These are phyloP conservation scores for Caloenas nicobarica DNA, from an alignment of 2,113 vertebrate genomes.

Conservation along the genomic window DNA sequence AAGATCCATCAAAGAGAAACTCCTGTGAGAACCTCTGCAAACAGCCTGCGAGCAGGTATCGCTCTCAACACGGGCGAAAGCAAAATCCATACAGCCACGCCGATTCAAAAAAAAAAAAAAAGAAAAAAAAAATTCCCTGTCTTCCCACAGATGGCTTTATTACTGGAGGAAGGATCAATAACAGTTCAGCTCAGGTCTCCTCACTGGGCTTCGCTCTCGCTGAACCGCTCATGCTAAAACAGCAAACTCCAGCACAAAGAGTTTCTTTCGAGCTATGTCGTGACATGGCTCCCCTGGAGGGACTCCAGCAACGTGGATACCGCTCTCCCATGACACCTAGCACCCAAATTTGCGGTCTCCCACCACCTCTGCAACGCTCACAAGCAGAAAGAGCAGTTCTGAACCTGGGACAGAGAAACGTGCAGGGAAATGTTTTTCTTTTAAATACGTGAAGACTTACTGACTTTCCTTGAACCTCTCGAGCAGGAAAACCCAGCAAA, in stretches of 20 bases:
- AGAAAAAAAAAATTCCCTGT: background rate
- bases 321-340: rapidly evolving
- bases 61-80: rapidly evolving
- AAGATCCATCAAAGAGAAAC: background rate
- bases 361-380: background rate
- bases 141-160: background rate
- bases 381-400: background rate
- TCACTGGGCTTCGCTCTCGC: background rate
- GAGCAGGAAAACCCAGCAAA: background rate
- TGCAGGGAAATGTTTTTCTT: background rate
- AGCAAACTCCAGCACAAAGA: rapidly evolving
- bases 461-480: rapidly evolving
- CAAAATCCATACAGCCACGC: background rate
- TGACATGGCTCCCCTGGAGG: rapidly evolving
- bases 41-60: background rate
- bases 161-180: background rate
- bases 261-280: rapidly evolving
- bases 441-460: background rate
- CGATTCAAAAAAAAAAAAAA: background rate
- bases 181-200: background rate
- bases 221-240: background rate
- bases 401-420: background rate
- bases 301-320: rapidly evolving
- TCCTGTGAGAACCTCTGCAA: background rate
- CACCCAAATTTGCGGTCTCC: background rate